Conservation (phyloP, 2,888 invertebrate genomes). For the Exocentrus adspersus region DNA sequence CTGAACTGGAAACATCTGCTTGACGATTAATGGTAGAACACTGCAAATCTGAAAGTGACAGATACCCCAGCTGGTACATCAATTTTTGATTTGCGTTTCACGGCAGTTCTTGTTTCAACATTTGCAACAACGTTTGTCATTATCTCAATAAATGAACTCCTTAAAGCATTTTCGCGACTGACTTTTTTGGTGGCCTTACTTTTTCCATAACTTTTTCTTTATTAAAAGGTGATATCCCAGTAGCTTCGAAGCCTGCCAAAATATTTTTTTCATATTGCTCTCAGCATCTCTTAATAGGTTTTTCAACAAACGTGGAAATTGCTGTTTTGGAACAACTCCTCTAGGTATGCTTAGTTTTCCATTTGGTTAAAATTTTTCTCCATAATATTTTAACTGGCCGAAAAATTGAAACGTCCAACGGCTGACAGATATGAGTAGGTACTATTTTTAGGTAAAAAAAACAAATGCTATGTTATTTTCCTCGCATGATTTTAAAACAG, state of each 20-base stretch:
- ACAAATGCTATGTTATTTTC: slow-evolving; percentile 3
- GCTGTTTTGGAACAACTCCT: neutral
- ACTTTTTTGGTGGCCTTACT: neutral
- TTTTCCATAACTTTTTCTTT: neutral
- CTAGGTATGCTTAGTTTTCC: neutral
- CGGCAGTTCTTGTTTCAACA: neutral
- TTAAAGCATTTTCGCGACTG: neutral
- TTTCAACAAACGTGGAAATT: neutral
- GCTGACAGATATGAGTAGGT: neutral
- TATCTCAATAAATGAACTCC: neutral
- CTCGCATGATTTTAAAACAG: neutral
- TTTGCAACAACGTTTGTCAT: slow-evolving; percentile 3
- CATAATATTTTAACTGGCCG: neutral
- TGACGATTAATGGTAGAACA: too few relatives aligned
- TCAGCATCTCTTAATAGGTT: neutral
- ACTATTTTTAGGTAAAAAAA: slow-evolving; percentile 1
- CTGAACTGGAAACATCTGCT: too few relatives aligned
- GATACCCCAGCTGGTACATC: neutral
- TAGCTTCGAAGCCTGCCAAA: slow-evolving; percentile 1
- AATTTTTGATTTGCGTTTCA: neutral
- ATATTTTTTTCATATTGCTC: neutral
- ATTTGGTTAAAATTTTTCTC: neutral
- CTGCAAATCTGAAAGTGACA: neutral
- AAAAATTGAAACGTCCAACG: neutral
- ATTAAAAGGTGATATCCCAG: neutral